Base-by-base conservation (phyloP, 92 coral and sea anemone species). In the Bergia sp. region DNA sequence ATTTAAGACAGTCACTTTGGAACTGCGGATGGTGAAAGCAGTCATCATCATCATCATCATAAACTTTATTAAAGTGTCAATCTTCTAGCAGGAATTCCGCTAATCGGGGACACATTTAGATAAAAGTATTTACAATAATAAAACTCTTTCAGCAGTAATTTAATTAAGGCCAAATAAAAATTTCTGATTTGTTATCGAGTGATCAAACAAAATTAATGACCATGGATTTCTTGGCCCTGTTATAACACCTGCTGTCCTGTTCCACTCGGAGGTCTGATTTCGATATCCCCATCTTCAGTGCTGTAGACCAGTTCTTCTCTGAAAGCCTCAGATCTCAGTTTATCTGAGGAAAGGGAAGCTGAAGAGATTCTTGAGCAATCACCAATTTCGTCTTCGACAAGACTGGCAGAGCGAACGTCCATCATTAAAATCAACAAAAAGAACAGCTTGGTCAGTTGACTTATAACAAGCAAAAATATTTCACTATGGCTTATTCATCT, bases 221-320 rank as follows among this genome's bases (percentile, higher is more conserved):
- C 7, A 36, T 39, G 2, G 40, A 42, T 77, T 57, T 38, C 36
- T 2, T 11, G 2, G 16, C 0, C 29, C n/a, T 10, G 6, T n/a
- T 5, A 37, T 47, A 21, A 45, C 88, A 95, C 98, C 98, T 92
- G 98, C 64, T 93, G 92, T 36, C 92, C 89, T 10, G 98, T 95
- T 12, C 98, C 98, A 82, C 98, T 95, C 16, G 98, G 93, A 12
- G 98, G 96, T 74, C 95, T 91, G 44, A 95, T 86, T 40, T 86
- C 93, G 65, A 93, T 76, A 5, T 89, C 91, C 23, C 75, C 86
- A 1, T 85, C 89, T 0, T 89, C 86, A 86, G 82, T 88, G 80
- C 80, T 82, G 38, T 91, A 90, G 53, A 90, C 92, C 15, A 86
- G 58, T 38, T 87, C 90, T 39, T 79, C 88, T 58, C 80, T 80